Conservation (phyloP, 35 echinoderm and acorn worm genomes). For the Lytechinus variegatus region DNA sequence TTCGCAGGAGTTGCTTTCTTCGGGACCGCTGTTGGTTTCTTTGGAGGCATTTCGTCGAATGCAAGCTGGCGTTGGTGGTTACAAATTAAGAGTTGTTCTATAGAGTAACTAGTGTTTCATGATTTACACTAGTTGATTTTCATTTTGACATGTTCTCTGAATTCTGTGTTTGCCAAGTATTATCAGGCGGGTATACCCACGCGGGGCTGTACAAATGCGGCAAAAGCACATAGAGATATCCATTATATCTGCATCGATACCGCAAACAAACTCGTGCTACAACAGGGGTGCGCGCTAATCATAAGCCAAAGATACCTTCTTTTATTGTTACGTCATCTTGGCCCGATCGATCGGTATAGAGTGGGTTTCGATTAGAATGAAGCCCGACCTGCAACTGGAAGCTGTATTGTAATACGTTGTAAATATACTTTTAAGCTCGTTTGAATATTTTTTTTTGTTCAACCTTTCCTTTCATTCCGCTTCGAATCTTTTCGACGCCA, state of each 20-base stretch:
- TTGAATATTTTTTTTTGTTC: too few species aligned
- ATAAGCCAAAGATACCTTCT: background rate
- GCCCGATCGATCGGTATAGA: background rate
- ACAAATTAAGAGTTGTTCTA: background rate
- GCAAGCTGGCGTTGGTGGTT: background rate
- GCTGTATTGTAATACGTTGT: too few species aligned
- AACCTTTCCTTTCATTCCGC: too few species aligned
- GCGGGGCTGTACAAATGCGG: background rate
- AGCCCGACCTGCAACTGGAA: too few species aligned
- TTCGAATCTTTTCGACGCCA: too few species aligned
- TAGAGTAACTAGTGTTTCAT: background rate
- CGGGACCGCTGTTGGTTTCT: background rate
- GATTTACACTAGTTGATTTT: background rate
- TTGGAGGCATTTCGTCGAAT: background rate
- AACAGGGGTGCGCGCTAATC: background rate
- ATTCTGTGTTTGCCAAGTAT: too few species aligned
- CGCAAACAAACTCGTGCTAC: background rate
- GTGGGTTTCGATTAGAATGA: background rate
- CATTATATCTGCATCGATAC: background rate
- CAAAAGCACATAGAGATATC: background rate
- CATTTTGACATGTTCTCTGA: background rate
- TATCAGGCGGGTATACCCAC: too few species aligned
- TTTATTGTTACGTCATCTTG: constrained; percentile 5
- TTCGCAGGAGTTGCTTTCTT: background rate
- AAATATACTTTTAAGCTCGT: too few species aligned